Evolutionary conservation across 2,797 vertebrate genomes (phyloP).

Genomic region (Orestias chungarensis): DNA sequence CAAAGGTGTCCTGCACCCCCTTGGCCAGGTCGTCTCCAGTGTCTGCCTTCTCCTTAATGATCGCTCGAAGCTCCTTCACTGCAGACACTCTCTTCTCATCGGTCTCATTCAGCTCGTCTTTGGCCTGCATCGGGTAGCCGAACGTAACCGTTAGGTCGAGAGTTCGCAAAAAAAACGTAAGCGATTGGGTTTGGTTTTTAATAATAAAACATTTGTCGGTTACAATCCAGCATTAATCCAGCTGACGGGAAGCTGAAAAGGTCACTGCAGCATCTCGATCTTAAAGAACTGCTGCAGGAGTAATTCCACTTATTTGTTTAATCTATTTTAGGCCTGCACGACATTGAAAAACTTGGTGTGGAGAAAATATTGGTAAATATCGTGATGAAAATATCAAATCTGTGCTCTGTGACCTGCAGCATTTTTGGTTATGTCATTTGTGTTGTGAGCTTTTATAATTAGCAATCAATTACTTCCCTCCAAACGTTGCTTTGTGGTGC

Average conservation of each 20-base stretch:
- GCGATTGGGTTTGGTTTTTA: background rate
- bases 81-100: constrained; percentile 85
- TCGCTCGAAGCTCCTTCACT: constrained; percentile 84
- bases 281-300: background rate
- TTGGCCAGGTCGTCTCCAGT: constrained; percentile 84
- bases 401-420: too few relatives aligned
- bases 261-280: background rate
- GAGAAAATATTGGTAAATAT: too few relatives aligned
- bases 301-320: too few relatives aligned
- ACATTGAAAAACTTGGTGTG: too few relatives aligned
- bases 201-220: background rate
- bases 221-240: background rate
- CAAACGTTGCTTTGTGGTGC: too few relatives aligned
- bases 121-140: constrained; percentile 81
- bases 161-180: background rate
- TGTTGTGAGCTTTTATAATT: too few relatives aligned
- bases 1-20: constrained; percentile 85
- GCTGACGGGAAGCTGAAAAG: background rate
- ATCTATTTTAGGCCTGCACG: too few relatives aligned
- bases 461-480: too few relatives aligned
- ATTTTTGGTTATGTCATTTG: too few relatives aligned
- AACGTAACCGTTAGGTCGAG: constrained; percentile 9
- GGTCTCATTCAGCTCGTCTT: constrained; percentile 94
- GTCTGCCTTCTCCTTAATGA: constrained; percentile 84
- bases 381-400: too few relatives aligned